Evolutionary conservation across 2,113 vertebrate species (phyloP).

Genomic region (Albula glossodonta): DNA sequence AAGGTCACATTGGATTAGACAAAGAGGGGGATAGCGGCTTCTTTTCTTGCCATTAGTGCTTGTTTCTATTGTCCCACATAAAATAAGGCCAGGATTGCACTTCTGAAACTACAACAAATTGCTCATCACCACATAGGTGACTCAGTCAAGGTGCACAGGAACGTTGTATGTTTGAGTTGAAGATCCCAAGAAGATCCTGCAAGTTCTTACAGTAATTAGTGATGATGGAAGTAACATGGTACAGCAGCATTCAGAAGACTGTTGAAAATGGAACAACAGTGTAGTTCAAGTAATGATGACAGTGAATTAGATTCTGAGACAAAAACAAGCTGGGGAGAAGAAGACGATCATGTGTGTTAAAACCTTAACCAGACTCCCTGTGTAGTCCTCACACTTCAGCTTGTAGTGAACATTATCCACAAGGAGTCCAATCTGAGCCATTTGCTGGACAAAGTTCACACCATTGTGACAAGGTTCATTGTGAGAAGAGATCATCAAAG

Average conservation of each 20-base stretch:
- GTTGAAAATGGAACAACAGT: no score
- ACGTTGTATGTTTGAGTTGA: not conserved
- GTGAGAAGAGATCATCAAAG: no score
- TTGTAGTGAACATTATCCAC: no score
- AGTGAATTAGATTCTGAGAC: no score
- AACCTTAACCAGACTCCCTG: no score
- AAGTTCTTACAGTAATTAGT: not conserved
- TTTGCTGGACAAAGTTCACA: no score
- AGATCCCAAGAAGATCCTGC: not conserved
- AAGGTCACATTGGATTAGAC: not conserved
- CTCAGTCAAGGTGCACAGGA: not conserved
- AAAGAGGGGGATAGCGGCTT: not conserved
- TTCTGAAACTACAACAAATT: not conserved
- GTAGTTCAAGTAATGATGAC: no score
- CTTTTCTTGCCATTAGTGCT: not conserved
- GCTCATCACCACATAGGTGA: not conserved
- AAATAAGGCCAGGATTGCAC: not conserved
- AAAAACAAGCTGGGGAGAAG: no score
- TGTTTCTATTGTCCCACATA: not conserved
- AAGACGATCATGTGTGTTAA: no score
- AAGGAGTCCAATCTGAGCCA: no score
- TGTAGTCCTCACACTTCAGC: no score
- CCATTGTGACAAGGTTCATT: no score
- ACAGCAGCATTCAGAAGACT: not conserved
- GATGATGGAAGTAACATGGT: conserved; percentile 1